Evolutionary conservation across 2,113 vertebrate genomes (phyloP).

Genomic region (Apistogramma diplotaenia): DNA sequence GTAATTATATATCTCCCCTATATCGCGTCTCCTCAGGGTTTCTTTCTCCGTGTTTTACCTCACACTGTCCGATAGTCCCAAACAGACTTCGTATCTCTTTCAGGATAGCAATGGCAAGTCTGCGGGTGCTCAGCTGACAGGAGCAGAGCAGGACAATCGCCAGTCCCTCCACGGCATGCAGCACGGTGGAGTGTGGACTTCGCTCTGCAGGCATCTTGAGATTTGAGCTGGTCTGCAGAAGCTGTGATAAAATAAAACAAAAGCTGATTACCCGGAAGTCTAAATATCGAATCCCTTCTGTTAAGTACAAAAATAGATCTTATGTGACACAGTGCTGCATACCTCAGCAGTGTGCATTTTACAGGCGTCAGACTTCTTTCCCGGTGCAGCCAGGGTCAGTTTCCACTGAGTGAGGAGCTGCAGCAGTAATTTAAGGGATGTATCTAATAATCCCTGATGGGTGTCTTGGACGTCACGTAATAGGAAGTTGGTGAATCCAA

Average conservation of each 20-base stretch:
- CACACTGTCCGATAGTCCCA: constrained; percentile 85
- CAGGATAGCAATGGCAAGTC: constrained; percentile 88
- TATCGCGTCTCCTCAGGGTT: background rate
- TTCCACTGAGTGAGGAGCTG: constrained; percentile 97
- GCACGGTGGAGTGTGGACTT: constrained; percentile 83
- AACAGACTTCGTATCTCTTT: constrained; percentile 91
- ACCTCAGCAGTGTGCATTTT: constrained; percentile 86
- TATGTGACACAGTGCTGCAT: background rate
- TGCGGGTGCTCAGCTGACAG: constrained; percentile 90
- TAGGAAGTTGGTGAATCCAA: constrained; percentile 93
- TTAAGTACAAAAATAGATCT: background rate
- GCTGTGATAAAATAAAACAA: constrained; percentile 53
- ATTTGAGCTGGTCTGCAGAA: constrained; percentile 79
- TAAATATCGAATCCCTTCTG: background rate
- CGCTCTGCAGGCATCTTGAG: constrained; percentile 79
- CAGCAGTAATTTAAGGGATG: constrained; percentile 89
- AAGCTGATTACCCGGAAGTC: background rate
- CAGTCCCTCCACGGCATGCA: constrained; percentile 92
- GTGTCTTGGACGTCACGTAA: constrained; percentile 93
- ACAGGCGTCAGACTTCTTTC: constrained; percentile 78
- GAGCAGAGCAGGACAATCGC: constrained; percentile 92
- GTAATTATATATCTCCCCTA: background rate
- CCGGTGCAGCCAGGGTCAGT: constrained; percentile 84
- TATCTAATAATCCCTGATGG: constrained; percentile 90
- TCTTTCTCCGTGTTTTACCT: constrained; percentile 78